Conservation (phyloP, 2,888 invertebrate genomes). For the Leptopilina myrica region DNA sequence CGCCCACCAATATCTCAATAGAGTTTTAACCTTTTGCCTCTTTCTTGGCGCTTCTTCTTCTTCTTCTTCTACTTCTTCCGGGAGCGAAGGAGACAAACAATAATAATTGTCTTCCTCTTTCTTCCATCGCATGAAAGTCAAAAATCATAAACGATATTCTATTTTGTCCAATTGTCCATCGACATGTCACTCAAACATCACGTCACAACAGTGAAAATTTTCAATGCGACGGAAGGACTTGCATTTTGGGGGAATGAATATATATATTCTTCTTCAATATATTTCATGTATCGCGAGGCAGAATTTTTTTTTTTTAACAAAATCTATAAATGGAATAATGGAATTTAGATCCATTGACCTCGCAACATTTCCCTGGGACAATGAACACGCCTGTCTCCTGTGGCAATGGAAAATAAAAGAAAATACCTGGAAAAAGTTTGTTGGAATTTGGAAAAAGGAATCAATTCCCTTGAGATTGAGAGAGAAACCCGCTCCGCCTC, state of each 20-base stretch:
- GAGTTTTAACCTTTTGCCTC: not conserved
- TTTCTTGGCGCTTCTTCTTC: not conserved
- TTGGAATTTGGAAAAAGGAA: slow-evolving; percentile 32
- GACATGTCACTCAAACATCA: slow-evolving; percentile 66
- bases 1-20: not conserved
- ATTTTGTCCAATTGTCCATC: slow-evolving; percentile 47
- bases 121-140: slow-evolving; percentile 46
- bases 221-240: slow-evolving; percentile 44
- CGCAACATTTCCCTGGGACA: slow-evolving; percentile 45
- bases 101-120: slow-evolving; percentile 51
- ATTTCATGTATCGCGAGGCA: not conserved
- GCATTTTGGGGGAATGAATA: not conserved
- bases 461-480: slow-evolving; percentile 33
- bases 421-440: slow-evolving; percentile 36
- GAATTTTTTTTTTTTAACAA: slow-evolving; percentile 1
- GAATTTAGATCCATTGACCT: slow-evolving; percentile 46
- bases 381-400: slow-evolving; percentile 46
- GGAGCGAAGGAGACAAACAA: not conserved
- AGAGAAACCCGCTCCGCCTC: slow-evolving; percentile 26
- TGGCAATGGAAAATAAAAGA: slow-evolving; percentile 8
- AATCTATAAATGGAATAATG: slow-evolving; percentile 3
- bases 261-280: slow-evolving; percentile 35
- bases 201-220: slow-evolving; percentile 55
- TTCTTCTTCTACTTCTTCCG: not conserved
- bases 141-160: slow-evolving; percentile 55